Conservation (phyloP, 1,140 invertebrate species). For the Choristoneura fumiferana region DNA sequence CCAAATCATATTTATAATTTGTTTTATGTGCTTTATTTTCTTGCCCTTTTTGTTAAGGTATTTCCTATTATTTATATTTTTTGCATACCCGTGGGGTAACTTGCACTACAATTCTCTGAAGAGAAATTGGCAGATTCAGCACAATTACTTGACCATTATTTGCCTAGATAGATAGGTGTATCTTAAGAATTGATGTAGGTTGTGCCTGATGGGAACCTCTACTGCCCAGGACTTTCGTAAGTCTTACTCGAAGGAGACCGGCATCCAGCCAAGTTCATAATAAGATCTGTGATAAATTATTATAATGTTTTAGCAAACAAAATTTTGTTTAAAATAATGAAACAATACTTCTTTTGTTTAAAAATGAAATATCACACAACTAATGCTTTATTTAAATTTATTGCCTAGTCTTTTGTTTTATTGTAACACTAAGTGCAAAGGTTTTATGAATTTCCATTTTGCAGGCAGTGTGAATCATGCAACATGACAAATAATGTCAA, state of each 20-base stretch:
- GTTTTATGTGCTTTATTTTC: conserved; percentile 12
- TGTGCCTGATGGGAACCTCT: neutral
- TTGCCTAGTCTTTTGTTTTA: too few species aligned
- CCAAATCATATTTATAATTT: conserved; percentile 46
- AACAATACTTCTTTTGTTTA: too few species aligned
- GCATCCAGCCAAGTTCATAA: neutral
- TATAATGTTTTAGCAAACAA: too few species aligned
- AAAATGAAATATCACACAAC: too few species aligned
- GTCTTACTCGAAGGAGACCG: neutral
- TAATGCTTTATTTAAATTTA: too few species aligned
- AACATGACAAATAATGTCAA: too few species aligned
- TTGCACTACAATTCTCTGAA: too few species aligned
- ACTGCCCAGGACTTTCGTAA: conserved; percentile 2
- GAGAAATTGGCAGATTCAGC: neutral
- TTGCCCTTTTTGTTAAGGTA: neutral
- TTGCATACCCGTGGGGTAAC: neutral
- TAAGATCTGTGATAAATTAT: neutral
- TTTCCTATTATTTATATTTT: conserved; percentile 9
- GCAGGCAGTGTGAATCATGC: too few species aligned
- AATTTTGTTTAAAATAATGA: too few species aligned
- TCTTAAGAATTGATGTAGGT: conserved; percentile 3
- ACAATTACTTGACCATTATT: neutral
- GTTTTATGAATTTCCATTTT: too few species aligned
- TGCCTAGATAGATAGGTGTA: neutral
- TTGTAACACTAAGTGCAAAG: too few species aligned